Base-by-base conservation (phyloP, 2,113 vertebrate species). In the Thunnus thynnus region DNA sequence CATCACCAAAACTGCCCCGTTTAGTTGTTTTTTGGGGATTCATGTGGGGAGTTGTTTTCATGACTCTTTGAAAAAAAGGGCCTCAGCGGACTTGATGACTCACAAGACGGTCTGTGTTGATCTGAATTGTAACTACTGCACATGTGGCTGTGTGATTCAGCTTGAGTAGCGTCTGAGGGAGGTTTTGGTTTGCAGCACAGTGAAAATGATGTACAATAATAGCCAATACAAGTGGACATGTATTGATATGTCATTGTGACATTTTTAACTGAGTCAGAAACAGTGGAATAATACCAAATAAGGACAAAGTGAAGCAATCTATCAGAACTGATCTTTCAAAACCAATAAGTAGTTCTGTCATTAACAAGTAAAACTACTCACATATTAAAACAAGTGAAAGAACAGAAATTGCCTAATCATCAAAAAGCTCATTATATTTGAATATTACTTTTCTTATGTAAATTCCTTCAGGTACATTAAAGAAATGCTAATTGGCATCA, bases 71-170 rank as follows among this genome's bases (percentile, higher is more conserved):
- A 16, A 78, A 82, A 52, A 30, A 2, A 17, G 58, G 46, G 73
- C 22, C 72, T 76, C 72, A 3, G 76, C 32, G 64, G 85, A 82
- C 60, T 65, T 72, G 7, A 2, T 93, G 89, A 91, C 41, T 93
- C 89, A 89, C 36, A 25, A 22, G 17, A 12, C 25, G 64, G 67
- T 61, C 61, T 44, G 72, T 72, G 80, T 66, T 62, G 22, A 69
- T 78, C 57, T 62, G 68, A 76, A 3, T 30, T 75, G 54, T 51
- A 70, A 36, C 25, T 62, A 56, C 47, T 63, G 77, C 63, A 78
- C 87, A 88, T 86, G 85, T 86, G 88, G 86, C 55, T 11, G n/a
- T n/a, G 62, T 87, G 88, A 90, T 65, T 88, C 87, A 84, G 81
- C 80, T 44, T 51, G 68, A 44, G 72, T 25, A 16, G 2, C 1